phyloP scores from a whole-genome alignment of 2,113 vertebrate genomes.

The Plecotus auritus region DNA sequence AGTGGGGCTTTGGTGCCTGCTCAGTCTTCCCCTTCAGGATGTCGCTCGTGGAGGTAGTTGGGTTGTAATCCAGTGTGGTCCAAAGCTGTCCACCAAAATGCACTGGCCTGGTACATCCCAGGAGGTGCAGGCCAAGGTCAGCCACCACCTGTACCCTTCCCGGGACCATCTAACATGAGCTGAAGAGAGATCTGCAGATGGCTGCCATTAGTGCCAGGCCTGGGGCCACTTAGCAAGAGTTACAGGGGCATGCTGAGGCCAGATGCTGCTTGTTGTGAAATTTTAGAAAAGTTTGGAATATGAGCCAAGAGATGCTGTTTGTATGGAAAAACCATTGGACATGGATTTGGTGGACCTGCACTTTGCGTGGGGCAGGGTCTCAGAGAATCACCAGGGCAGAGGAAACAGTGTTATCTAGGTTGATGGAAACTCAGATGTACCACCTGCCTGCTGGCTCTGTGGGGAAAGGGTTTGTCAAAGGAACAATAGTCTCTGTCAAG shows the following conservation, averaged over 20 bases:
- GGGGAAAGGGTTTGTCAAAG: neutral
- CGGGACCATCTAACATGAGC: neutral
- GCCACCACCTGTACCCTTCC: neutral
- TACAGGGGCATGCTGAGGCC: neutral
- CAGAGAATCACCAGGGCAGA: neutral
- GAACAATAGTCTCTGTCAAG: neutral
- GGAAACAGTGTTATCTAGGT: neutral
- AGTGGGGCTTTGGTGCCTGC: neutral
- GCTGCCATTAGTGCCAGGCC: neutral
- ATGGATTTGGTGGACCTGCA: neutral
- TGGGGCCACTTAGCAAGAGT: neutral
- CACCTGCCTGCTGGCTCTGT: neutral
- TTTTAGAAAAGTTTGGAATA: neutral
- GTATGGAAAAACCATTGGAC: neutral
- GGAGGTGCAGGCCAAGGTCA: neutral
- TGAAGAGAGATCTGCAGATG: neutral
- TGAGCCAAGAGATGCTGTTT: neutral
- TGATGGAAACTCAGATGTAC: neutral
- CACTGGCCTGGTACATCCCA: neutral
- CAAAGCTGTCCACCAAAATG: neutral
- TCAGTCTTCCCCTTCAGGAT: neutral
- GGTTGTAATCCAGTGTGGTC: neutral
- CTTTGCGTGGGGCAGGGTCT: neutral
- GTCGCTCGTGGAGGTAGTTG: neutral
- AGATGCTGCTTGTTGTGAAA: neutral